phyloP scores from a whole-genome alignment of 2,797 vertebrate species.

The Anomalospiza imberbis region DNA sequence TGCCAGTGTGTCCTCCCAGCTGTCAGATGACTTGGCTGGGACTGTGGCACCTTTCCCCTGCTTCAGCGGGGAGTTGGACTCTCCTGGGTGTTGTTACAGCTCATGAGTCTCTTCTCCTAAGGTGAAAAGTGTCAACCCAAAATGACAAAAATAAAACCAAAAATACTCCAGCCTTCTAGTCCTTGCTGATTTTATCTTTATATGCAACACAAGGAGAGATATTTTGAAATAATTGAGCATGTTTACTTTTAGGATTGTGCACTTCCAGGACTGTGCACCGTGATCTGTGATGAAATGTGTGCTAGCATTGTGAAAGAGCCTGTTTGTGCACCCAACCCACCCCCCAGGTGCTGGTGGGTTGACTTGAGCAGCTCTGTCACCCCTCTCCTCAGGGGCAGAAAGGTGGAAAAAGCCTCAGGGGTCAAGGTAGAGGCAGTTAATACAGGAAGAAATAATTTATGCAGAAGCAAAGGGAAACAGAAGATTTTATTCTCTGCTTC shows the following conservation, averaged over 20 bases:
- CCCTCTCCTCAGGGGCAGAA: not conserved
- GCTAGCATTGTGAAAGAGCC: not conserved
- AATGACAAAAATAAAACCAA: not conserved
- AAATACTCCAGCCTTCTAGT: not conserved
- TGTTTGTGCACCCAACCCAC: not conserved
- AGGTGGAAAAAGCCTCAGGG: not conserved
- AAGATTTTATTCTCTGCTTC: not conserved
- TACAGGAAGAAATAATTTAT: not conserved
- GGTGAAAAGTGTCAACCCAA: not conserved
- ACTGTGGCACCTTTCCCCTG: not conserved
- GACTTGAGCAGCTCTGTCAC: not conserved
- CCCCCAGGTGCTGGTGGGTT: not conserved
- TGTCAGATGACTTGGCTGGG: not conserved
- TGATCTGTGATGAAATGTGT: not conserved
- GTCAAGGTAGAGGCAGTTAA: not conserved
- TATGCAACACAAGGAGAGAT: not conserved
- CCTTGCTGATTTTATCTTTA: not conserved
- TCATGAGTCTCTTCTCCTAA: not conserved
- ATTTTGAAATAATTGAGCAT: not conserved
- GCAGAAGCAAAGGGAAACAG: not conserved
- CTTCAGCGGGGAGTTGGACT: not conserved
- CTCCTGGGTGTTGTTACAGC: not conserved
- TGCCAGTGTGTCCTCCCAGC: rapidly evolving
- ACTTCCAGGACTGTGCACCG: not conserved
- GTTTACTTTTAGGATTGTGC: not conserved